Evolutionary conservation across 2,113 vertebrate genomes (phyloP), one percentile per base, ranked within the genome.

Genomic region (Myiozetetes cayanensis): DNA sequence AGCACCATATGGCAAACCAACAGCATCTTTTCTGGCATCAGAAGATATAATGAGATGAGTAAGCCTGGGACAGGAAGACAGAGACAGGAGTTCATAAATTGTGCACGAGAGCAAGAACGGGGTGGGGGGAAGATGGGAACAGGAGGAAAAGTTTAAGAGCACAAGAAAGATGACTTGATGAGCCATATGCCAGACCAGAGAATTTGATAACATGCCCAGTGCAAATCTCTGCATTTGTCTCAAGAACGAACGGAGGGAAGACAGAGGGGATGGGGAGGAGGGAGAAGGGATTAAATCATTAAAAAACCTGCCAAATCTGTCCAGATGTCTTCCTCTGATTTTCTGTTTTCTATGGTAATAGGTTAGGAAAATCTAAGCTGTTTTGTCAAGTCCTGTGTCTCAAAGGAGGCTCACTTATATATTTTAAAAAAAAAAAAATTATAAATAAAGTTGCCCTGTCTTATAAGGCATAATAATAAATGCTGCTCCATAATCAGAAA

Each of bases 321-420:
- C 85, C 81, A 94, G 95, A 96, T 86, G 84, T 71, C 83, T 86
- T 95, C 49, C 56, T 77, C 87, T 43, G 63, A 71, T 85, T 91
- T 70, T 74, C 66, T 92, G 49, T 71, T 93, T 46, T 55, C 62
- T 81, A 39, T 59, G n/a, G 39, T 31, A 67, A 61, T 33, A 50
- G 1, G 5, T 92, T 50, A 89, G 47, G 49, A 71, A 80, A 87
- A 61, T 78, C 76, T 59, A 78, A 50, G 44, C 49, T 27, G 21
- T 43, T 86, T 84, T 56, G 19, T 93, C 67, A 91, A 33, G 47
- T 63, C 30, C 41, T 43, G 8, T 9, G 12, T 93, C 61, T 61
- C 85, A 78, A 82, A 70, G 37, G 33, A 78, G 18, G 47, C 10
- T 85, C 35, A 59, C 72, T 87, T 80, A 33, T 85, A n/a, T 35